These are phyloP conservation scores for Leptinotarsa undecemlineata DNA, from an alignment of 1,140 invertebrate genomes.

Conservation along the genomic window DNA sequence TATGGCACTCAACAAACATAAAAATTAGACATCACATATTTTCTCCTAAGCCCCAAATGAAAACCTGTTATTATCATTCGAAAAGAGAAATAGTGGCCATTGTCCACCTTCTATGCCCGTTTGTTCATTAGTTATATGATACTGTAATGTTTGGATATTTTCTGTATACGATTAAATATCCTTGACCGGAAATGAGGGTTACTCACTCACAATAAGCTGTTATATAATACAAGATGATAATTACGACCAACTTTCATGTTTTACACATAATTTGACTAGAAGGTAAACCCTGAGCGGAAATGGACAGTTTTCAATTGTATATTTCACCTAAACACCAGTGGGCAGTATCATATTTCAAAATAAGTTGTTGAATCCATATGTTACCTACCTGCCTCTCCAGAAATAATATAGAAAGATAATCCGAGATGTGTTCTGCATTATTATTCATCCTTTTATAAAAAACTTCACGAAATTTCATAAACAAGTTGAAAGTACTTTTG, in stretches of 20 bases:
- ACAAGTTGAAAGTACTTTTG: constrained; percentile 9
- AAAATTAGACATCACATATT: too few species aligned
- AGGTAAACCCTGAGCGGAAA: neutral
- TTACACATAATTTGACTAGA: neutral
- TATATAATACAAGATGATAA: neutral
- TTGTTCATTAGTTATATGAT: too few species aligned
- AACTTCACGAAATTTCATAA: constrained; percentile 1
- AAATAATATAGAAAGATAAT: neutral
- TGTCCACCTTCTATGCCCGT: too few species aligned
- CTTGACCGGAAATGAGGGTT: constrained; percentile 2
- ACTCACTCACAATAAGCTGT: neutral
- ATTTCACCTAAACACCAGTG: neutral
- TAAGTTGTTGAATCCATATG: constrained; percentile 1
- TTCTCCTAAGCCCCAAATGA: too few species aligned
- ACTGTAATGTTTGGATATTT: too few species aligned
- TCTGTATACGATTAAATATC: neutral
- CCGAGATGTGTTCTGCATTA: neutral
- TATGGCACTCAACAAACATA: too few species aligned
- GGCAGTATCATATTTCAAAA: constrained; percentile 8
- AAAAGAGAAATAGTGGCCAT: too few species aligned
- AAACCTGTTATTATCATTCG: too few species aligned
- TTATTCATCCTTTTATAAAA: constrained; percentile 10
- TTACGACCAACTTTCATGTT: neutral
- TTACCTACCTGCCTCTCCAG: neutral
- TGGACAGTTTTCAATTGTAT: neutral